phyloP scores from a whole-genome alignment of 2,888 invertebrate genomes.

The Yponomeuta malinellus region DNA sequence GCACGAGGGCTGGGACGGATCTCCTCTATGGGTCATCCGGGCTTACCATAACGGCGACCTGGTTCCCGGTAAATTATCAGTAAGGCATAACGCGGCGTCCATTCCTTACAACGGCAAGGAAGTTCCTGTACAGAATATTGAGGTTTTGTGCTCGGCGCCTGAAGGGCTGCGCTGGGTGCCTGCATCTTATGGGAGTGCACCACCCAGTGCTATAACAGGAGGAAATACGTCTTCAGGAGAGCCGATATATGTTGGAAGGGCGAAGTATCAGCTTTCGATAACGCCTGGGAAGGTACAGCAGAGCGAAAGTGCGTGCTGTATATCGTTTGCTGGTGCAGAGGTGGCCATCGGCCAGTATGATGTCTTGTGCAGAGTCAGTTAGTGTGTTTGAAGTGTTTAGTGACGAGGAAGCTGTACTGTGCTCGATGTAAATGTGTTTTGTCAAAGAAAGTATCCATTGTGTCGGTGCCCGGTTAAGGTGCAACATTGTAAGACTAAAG shows the following conservation, averaged over 20 bases:
- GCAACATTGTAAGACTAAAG: too few relatives aligned
- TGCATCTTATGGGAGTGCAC: conserved; percentile 67
- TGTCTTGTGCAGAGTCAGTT: conserved; percentile 56
- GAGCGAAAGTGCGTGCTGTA: conserved; percentile 57
- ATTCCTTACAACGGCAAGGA: conserved; percentile 59
- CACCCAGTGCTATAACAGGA: conserved; percentile 72
- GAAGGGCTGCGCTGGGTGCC: conserved; percentile 70
- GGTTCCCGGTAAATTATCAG: conserved; percentile 64
- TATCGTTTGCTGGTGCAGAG: conserved; percentile 58
- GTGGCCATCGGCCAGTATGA: conserved; percentile 62
- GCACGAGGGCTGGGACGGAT: conserved; percentile 69
- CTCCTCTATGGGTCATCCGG: conserved; percentile 66
- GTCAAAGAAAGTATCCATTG: too few relatives aligned
- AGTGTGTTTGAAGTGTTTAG: background rate
- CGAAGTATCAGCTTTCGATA: conserved; percentile 71
- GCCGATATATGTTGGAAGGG: conserved; percentile 72
- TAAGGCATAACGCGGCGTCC: conserved; percentile 60
- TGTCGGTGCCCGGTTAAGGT: too few relatives aligned
- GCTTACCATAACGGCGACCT: conserved; percentile 63
- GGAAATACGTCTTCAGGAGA: conserved; percentile 67
- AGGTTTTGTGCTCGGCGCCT: conserved; percentile 54
- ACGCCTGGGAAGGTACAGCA: conserved; percentile 76
- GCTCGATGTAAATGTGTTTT: background rate
- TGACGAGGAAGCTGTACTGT: conserved; percentile 18
- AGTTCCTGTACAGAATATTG: conserved; percentile 61